Evolutionary conservation across 2,888 invertebrate genomes (phyloP).

Genomic region (Drosophila quasianomalipes): DNA sequence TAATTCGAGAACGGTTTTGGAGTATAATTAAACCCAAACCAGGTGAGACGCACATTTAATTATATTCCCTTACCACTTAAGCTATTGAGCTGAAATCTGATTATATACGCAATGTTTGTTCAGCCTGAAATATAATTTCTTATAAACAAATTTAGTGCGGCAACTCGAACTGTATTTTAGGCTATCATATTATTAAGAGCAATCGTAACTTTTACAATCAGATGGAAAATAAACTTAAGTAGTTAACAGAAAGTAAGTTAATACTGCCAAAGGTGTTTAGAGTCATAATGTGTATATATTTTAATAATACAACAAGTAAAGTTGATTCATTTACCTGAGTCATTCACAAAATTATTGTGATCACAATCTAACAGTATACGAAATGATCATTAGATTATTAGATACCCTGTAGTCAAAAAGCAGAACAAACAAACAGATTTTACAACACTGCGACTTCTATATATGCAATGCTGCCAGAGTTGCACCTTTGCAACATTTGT

Average conservation of each 20-base stretch:
- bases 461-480: conserved; percentile 19
- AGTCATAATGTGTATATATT: neutral
- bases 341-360: neutral
- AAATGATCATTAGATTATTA: neutral
- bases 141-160: conserved; percentile 14
- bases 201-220: neutral
- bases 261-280: neutral
- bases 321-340: neutral
- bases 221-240: neutral
- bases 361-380: neutral
- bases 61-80: conserved; percentile 1
- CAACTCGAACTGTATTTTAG: neutral
- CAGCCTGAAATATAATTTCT: neutral
- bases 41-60: conserved; percentile 31
- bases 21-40: conserved; percentile 8
- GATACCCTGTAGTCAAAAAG: neutral
- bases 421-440: neutral
- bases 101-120: neutral
- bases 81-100: conserved; percentile 7
- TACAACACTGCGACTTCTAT: conserved; percentile 28
- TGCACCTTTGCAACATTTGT: neutral
- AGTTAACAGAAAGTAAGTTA: neutral
- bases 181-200: neutral
- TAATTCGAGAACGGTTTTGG: conserved; percentile 21
- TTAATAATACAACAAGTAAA: neutral